A percentile compares a stretch with the other conserved stretches of the same genome.
These are phyloP conservation scores for Beris chalybata DNA, from an alignment of 2,888 invertebrate genomes.

Conservation along the genomic window DNA sequence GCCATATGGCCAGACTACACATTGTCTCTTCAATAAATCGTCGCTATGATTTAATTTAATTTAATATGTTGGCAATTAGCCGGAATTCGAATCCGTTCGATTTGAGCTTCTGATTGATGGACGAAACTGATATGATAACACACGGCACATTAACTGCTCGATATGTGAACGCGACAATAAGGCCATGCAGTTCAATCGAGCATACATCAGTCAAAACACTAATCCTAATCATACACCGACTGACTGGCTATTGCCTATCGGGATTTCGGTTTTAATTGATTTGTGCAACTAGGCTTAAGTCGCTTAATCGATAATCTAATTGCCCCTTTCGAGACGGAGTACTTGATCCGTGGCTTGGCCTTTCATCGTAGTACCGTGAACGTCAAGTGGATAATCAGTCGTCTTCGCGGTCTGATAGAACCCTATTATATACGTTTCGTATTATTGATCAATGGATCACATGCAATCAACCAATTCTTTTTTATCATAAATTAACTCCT, in stretches of 20 bases:
- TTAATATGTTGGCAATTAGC: conserved; percentile 12
- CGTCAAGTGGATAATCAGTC: background rate
- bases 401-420: too few species aligned
- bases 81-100: conserved; percentile 17
- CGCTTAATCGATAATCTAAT: background rate
- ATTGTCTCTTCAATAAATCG: background rate
- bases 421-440: background rate
- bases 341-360: background rate
- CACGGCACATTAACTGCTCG: conserved; percentile 8
- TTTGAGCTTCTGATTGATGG: conserved; percentile 23
- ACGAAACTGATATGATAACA: conserved; percentile 22
- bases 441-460: conserved; percentile 38
- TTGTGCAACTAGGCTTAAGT: conserved; percentile 5
- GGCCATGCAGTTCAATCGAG: background rate
- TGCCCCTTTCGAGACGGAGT: background rate
- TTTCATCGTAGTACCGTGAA: background rate
- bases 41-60: conserved; percentile 18
- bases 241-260: conserved; percentile 17
- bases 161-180: background rate
- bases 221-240: conserved; percentile 16
- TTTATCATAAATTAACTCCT: conserved; percentile 36
- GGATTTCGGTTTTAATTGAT: conserved; percentile 27
- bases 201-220: background rate
- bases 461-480: conserved; percentile 37
- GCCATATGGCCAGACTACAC: conserved; percentile 12